Conservation (phyloP, 2,797 vertebrate species). For the Psittacula echo region DNA sequence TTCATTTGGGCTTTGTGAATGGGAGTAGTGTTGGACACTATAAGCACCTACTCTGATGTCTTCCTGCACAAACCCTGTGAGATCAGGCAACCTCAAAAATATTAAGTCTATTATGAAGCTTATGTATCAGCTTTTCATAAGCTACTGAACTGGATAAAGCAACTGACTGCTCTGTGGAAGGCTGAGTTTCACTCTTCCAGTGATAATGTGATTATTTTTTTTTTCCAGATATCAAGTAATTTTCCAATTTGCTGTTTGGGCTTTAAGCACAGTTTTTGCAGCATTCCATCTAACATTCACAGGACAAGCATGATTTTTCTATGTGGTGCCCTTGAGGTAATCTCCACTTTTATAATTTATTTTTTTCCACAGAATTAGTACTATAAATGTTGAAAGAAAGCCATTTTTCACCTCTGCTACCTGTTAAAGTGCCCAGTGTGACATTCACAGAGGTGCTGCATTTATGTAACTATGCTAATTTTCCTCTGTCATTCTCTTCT, state of each 20-base stretch:
- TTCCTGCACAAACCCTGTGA: not conserved
- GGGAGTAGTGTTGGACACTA: not conserved
- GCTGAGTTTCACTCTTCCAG: not conserved
- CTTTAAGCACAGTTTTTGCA: not conserved
- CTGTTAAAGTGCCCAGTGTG: not conserved
- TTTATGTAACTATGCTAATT: constrained; percentile 24
- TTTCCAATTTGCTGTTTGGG: not conserved
- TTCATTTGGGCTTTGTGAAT: not conserved
- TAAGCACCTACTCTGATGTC: not conserved
- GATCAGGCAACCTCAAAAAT: not conserved
- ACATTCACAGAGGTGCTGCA: not conserved
- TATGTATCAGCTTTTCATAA: constrained; percentile 9
- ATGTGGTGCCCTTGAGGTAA: not conserved
- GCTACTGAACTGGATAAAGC: constrained; percentile 18
- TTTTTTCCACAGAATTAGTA: not conserved
- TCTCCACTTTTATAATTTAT: not conserved
- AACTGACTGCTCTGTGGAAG: not conserved
- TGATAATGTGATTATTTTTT: not conserved
- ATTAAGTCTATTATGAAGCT: constrained; percentile 34
- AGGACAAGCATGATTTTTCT: not conserved
- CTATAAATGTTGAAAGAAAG: not conserved
- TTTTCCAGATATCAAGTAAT: not conserved
- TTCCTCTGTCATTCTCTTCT: constrained; percentile 34
- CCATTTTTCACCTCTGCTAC: not conserved
- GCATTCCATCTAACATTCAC: not conserved